Base-by-base conservation (phyloP, 2,797 vertebrate species). In the Pseudochaenichthys georgianus region DNA sequence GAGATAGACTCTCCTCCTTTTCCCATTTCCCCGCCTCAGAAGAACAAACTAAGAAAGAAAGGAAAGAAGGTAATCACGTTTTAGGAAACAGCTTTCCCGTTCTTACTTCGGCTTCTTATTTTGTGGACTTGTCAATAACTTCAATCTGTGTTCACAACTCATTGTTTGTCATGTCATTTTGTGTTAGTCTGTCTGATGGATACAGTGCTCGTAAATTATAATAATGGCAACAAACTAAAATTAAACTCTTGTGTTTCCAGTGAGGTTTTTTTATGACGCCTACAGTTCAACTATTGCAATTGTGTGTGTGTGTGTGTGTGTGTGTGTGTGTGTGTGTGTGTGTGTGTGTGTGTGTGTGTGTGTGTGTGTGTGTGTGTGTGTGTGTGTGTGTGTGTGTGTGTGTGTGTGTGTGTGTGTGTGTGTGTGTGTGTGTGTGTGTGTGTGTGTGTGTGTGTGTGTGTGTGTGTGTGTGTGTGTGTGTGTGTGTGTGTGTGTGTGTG, bases 1-100 rank as follows among this genome's bases (percentile, higher is more conserved):
- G 50, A 59, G 69, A 88, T 71, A 54, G 64, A 85, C 72, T 85
- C 55, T 61, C 59, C 68, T 84, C 66, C 64, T 84, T 79, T 75
- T 53, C 23, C 19, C 31, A 64, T 86, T 78, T 75, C 50, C 19
- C 31, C 58, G 50, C 57, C 46, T 69, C 19, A 23, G 73, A 55
- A 52, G 47, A 12, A 78, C 73, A 68, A 53, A 55, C 7, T 8
- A 65, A 57, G 7, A 17, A 65, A 57, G 7, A 17, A 16, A 67
- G 13, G 60, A 54, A 64, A 54, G 16, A n/a, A 69, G 42, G 34
- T 77, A 76, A 61, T 70, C 4, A 21, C 41, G 3, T 59, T 70
- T 63, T 48, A 31, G 13, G 16, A 52, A 80, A 61, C 42, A 45
- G 23, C 19, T 1, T 63, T 68, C 3, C 23, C 9, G 41, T 66